phyloP scores from a whole-genome alignment of 2,113 vertebrate genomes.

The Arvicanthis niloticus region DNA sequence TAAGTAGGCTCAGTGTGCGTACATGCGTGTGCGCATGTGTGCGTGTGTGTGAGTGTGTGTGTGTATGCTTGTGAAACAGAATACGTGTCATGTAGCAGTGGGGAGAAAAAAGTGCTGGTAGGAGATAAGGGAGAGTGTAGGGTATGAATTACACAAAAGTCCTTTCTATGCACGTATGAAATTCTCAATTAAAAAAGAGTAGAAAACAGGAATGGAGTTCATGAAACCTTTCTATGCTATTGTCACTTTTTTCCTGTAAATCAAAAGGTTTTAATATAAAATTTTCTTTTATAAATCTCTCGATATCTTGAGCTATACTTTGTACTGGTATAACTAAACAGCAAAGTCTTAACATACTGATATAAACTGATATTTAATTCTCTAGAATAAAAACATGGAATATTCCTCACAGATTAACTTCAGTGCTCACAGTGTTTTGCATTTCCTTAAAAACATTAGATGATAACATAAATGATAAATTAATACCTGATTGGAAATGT shows the following conservation, averaged over 20 bases:
- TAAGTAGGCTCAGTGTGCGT: no score
- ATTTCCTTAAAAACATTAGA: conserved; percentile 47
- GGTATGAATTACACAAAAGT: neutral
- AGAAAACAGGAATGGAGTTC: neutral
- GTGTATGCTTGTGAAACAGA: neutral
- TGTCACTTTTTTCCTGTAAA: neutral
- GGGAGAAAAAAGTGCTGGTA: neutral
- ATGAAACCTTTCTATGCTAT: neutral
- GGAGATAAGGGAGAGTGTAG: no score
- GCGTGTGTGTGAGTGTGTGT: no score
- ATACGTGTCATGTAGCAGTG: neutral
- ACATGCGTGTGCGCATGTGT: no score
- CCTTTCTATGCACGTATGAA: neutral
- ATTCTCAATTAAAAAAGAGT: neutral
- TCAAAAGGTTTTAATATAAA: conserved; percentile 30
- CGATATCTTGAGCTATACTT: neutral
- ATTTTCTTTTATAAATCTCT: neutral
- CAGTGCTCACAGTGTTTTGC: neutral
- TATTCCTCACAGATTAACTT: neutral
- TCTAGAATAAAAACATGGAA: conserved; percentile 1
- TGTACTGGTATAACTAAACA: conserved; percentile 4
- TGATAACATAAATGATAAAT: neutral
- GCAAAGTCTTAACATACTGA: neutral
- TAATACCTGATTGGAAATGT: neutral
- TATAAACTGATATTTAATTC: conserved; percentile 6